phyloP scores from a whole-genome alignment of 2,888 invertebrate genomes.

The Hyalella azteca region DNA sequence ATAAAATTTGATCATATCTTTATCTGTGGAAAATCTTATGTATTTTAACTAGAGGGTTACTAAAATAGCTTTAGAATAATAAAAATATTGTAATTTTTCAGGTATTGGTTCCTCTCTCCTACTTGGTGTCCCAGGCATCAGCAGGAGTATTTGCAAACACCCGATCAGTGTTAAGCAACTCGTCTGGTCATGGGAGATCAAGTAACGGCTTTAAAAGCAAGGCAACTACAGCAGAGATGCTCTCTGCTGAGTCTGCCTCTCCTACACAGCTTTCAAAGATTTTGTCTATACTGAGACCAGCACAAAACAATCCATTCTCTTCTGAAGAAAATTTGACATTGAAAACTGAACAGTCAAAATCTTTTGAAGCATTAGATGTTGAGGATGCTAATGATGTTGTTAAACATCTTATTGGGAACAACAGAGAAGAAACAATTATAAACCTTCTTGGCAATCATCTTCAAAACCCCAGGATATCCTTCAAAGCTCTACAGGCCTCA shows the following conservation, averaged over 20 bases:
- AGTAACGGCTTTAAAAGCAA: neutral
- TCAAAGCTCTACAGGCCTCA: neutral
- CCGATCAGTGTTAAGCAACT: neutral
- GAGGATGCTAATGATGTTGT: constrained; percentile 1
- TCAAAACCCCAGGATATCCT: neutral
- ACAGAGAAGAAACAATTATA: neutral
- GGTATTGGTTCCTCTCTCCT: constrained; percentile 50
- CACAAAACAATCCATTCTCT: too few relatives aligned
- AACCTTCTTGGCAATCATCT: neutral
- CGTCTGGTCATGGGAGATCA: neutral
- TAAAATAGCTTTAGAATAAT: neutral
- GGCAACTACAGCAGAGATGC: neutral
- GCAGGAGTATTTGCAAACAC: constrained; percentile 35
- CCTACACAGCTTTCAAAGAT: neutral
- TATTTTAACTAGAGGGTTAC: neutral
- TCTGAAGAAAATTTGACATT: too few relatives aligned
- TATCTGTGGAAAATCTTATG: too few relatives aligned
- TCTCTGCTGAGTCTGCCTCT: neutral
- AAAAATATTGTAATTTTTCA: constrained; percentile 9
- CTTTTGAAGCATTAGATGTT: neutral
- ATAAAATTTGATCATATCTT: too few relatives aligned
- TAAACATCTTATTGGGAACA: neutral
- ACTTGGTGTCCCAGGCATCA: constrained; percentile 45
- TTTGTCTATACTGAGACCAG: neutral
- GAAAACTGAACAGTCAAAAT: too few relatives aligned